phyloP scores from a whole-genome alignment of 2,888 invertebrate species.

The Anorthoa munda region DNA sequence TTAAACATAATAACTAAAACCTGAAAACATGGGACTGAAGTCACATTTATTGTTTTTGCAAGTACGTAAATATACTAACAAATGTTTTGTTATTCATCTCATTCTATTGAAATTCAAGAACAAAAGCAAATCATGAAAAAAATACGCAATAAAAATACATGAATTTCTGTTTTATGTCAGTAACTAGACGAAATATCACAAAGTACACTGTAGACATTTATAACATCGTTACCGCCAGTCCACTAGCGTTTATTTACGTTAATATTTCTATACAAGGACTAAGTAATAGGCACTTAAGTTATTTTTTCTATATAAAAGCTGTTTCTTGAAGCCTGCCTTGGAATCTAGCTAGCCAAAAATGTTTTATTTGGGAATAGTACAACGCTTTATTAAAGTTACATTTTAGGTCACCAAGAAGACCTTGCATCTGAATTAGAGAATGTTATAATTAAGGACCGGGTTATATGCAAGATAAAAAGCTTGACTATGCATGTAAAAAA shows the following conservation, averaged over 20 bases:
- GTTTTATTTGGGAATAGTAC: slow-evolving; percentile 4
- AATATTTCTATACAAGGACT: slow-evolving; percentile 27
- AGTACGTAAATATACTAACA: too few relatives aligned
- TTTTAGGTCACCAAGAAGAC: too few relatives aligned
- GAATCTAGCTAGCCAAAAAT: not conserved
- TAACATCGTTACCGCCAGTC: slow-evolving; percentile 25
- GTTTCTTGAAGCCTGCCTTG: not conserved
- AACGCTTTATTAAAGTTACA: not conserved
- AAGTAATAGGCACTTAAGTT: slow-evolving; percentile 19
- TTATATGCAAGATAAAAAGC: too few relatives aligned
- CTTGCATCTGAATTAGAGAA: too few relatives aligned
- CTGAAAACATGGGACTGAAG: too few relatives aligned
- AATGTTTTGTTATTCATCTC: not conserved
- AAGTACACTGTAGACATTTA: slow-evolving; percentile 11
- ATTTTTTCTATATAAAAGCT: slow-evolving; percentile 16
- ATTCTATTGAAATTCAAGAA: not conserved
- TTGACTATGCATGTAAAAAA: too few relatives aligned
- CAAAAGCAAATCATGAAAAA: not conserved
- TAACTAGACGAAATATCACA: slow-evolving; percentile 11
- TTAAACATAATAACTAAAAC: too few relatives aligned
- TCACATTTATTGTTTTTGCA: too few relatives aligned
- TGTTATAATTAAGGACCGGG: too few relatives aligned
- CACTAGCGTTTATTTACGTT: slow-evolving; percentile 37
- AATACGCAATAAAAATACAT: slow-evolving; percentile 1
- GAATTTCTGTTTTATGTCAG: slow-evolving; percentile 16